Percentiles rank a stretch among this genome's conserved stretches.
These are phyloP conservation scores for Cataglyphis albicans DNA, from an alignment of 2,888 invertebrate species.

Conservation along the genomic window DNA sequence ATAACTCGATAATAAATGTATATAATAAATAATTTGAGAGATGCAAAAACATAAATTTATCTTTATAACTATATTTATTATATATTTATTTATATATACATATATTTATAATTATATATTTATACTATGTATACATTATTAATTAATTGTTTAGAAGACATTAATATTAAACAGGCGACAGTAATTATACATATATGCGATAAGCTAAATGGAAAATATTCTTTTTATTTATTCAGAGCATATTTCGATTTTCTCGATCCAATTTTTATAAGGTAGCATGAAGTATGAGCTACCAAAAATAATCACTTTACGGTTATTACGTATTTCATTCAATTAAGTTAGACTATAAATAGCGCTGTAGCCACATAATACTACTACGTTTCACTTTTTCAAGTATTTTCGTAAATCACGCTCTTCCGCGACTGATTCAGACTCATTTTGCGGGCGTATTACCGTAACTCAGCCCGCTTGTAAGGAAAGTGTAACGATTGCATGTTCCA, in stretches of 20 bases:
- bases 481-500: conserved; percentile 59
- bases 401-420: conserved; percentile 64
- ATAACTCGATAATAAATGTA: neutral
- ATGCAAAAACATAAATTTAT: neutral
- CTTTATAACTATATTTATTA: too few species aligned
- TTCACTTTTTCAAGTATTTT: conserved; percentile 40
- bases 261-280: conserved; percentile 50
- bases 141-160: neutral
- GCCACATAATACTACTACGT: conserved; percentile 18
- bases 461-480: conserved; percentile 57
- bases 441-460: conserved; percentile 66
- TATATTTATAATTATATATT: neutral
- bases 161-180: neutral
- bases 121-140: neutral
- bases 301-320: conserved; percentile 68
- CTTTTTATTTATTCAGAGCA: neutral
- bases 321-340: conserved; percentile 54
- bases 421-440: conserved; percentile 52
- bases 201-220: neutral
- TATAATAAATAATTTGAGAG: neutral
- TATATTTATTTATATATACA: too few species aligned
- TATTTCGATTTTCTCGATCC: conserved; percentile 31
- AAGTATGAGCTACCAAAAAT: conserved; percentile 29
- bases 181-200: neutral
- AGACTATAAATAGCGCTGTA: conserved; percentile 65